A percentile compares a stretch with the other conserved stretches of the same genome.
phyloP scores from a whole-genome alignment of 2,888 invertebrate genomes.

The Lottia scabra region DNA sequence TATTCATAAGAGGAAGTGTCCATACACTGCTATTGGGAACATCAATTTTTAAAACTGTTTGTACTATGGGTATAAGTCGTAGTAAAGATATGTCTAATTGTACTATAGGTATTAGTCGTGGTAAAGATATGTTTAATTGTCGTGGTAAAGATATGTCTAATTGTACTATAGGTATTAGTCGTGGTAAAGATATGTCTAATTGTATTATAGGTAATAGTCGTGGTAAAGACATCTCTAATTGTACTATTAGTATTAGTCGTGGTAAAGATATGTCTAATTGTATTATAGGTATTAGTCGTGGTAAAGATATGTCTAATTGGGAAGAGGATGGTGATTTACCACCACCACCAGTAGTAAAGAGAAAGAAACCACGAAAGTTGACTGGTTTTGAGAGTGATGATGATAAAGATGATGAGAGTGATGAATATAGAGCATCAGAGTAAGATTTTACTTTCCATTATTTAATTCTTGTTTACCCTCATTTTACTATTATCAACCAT shows the following conservation, averaged over 20 bases:
- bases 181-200: constrained; percentile 93
- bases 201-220: too few relatives aligned
- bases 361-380: constrained; percentile 33
- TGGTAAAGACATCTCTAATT: constrained; percentile 95
- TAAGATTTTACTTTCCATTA: constrained; percentile 58
- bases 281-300: constrained; percentile 84
- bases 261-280: too few relatives aligned
- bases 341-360: constrained; percentile 79
- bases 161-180: too few relatives aligned
- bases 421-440: constrained; percentile 90
- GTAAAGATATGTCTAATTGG: constrained; percentile 93
- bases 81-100: constrained; percentile 95
- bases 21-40: too few relatives aligned
- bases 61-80: constrained; percentile 70
- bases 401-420: constrained; percentile 79
- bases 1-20: too few relatives aligned
- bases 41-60: too few relatives aligned
- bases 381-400: constrained; percentile 72
- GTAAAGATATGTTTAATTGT: constrained; percentile 95
- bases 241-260: too few relatives aligned
- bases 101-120: too few relatives aligned
- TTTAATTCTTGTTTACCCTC: background rate
- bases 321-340: constrained; percentile 75
- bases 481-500: too few relatives aligned
- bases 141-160: constrained; percentile 94